These are phyloP conservation scores for Agelaius phoeniceus DNA, from an alignment of 2,113 vertebrate species.

Conservation along the genomic window DNA sequence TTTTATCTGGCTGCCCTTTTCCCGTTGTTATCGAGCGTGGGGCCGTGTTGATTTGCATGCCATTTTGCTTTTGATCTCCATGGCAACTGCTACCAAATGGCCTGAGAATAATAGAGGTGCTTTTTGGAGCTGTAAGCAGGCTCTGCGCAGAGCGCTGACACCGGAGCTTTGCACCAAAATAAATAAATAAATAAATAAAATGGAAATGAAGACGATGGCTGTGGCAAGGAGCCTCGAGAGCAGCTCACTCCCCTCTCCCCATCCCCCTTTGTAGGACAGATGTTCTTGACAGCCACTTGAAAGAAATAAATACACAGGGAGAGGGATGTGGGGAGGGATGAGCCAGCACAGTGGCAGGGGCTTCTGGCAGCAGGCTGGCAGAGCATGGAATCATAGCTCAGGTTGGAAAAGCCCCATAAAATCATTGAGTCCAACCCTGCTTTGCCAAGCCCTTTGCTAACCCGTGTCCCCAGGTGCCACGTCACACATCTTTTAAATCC, in stretches of 20 bases:
- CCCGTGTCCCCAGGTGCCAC: background rate
- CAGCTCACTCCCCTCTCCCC: background rate
- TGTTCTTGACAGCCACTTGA: background rate
- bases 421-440: background rate
- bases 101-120: constrained; percentile 73
- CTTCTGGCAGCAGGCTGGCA: background rate
- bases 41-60: constrained; percentile 79
- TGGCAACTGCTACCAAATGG: constrained; percentile 79
- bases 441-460: background rate
- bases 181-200: constrained; percentile 41
- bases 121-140: constrained; percentile 52
- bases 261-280: background rate
- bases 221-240: background rate
- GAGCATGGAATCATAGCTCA: background rate
- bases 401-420: background rate
- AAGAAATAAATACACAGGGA: background rate
- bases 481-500: background rate
- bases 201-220: background rate
- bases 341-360: fast-evolving
- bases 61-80: constrained; percentile 80
- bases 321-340: background rate
- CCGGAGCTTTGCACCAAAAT: background rate
- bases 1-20: constrained; percentile 48
- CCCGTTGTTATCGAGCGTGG: constrained; percentile 56
- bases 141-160: constrained; percentile 30